Base-by-base conservation (phyloP, 2,113 vertebrate genomes). In the Sturnus vulgaris region DNA sequence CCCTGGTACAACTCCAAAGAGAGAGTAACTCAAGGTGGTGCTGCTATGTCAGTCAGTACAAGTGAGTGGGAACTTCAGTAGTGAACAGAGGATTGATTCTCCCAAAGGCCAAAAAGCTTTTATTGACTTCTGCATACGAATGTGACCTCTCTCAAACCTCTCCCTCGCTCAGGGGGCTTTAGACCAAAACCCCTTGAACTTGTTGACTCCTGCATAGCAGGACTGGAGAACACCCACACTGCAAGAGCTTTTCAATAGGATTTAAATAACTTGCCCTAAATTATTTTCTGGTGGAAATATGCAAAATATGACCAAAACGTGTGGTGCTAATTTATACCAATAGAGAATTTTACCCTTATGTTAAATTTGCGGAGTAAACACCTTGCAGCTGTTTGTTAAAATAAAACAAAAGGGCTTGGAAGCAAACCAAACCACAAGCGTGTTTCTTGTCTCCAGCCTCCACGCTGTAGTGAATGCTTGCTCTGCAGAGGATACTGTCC, bases 381-480 rank as follows among this genome's bases (percentile, higher is more conserved):
- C 94, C 86, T 96, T 86, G 69, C 77, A 91, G 94, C 93, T 91
- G 76, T 91, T 72, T 88, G 79, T 82, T 96, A 93, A 97, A 97
- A 79, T 94, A 75, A 95, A 96, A 82, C 82, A 89, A 95, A 94
- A 94, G 60, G 76, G 42, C 49, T 91, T 97, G 95, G 92, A 96
- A 96, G 83, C 83, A 95, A 96, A 97, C 96, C 95, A 95, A 94
- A 65, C 95, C 95, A 94, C 93, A 87, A 88, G 89, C 7, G 2
- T 93, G 63, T 96, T 95, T 93, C 85, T 91, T 92, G 90, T 90
- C 93, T 97, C 86, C 79, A 96, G 59, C 61, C 89, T 82, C 95
- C 57, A 87, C 1, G 1, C 91, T 91, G 75, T 64, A 86, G 5
- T 66, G 50, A 60, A 14, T 92, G 81, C 80, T 94, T 94, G 96